Evolutionary conservation across 2,113 vertebrate species (phyloP), one percentile per base, ranked within the genome.

Genomic region (Pachycephala philippinensis): DNA sequence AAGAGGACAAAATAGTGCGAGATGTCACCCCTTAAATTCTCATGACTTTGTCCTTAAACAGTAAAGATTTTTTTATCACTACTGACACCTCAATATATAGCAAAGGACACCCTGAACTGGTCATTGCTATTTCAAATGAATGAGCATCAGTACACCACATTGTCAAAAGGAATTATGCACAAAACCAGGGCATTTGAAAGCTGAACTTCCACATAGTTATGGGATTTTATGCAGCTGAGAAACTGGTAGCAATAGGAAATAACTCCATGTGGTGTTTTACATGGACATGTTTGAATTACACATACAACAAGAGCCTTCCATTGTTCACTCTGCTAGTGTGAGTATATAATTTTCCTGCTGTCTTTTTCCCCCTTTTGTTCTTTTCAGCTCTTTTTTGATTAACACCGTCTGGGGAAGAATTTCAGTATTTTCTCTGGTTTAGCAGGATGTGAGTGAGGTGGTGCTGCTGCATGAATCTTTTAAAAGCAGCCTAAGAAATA

Each of bases 401-500:
- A 96, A 98, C 94, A 91, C 93, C 27, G 68, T 96, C 96, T 95
- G 78, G 84, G 79, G 89, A 87, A 95, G 93, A 85, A 96, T 97
- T 97, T 96, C 54, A 64, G 91, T 92, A 93, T 98, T 97, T 98
- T 97, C 92, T 96, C 52, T 63, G 88, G 94, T 95, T 96, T 92
- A 93, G 88, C 88, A 95, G 95, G 91, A 91, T 96, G 97, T 95
- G 97, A 97, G 97, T 91, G 95, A 97, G 97, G 97, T 97, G 94
- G 87, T 97, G 95, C 97, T 96, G 97, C 97, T 97, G 97, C 97
- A 97, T 98, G 98, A 98, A 98, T 98, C 98, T 98, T 98, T 98
- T 98, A 98, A 98, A 98, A 98, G 97, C 97, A 81, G 95, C 96
- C 98, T 97, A 98, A 98, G 98, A 98, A 98, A 98, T 98, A 98